Conservation (phyloP, 2,113 vertebrate genomes). For the Tautogolabrus adspersus region DNA sequence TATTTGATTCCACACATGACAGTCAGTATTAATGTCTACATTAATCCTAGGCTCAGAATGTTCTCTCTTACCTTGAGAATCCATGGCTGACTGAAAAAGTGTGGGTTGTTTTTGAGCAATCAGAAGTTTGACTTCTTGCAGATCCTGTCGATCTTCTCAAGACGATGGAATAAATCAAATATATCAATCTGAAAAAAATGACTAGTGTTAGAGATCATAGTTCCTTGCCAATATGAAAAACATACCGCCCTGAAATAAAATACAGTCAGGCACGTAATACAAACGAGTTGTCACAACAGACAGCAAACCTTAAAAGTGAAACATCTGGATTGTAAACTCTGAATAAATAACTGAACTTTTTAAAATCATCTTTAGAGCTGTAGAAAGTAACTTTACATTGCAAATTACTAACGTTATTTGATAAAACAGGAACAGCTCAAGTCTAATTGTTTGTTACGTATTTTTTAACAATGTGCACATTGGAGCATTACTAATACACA, state of each 20-base stretch:
- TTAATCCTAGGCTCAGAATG: no score
- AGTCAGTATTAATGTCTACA: no score
- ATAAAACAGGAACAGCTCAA: not conserved
- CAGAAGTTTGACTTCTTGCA: not conserved
- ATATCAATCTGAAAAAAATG: not conserved
- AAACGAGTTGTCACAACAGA: no score
- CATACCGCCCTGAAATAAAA: no score
- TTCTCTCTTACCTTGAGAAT: constrained; percentile 56
- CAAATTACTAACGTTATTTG: not conserved
- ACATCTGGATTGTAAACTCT: no score
- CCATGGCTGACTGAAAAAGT: constrained; percentile 43
- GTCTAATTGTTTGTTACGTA: no score
- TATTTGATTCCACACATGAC: no score
- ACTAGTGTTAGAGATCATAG: no score
- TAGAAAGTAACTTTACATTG: not conserved
- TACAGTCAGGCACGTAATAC: no score
- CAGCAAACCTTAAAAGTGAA: no score
- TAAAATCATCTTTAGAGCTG: not conserved
- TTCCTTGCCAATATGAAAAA: no score
- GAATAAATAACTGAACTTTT: no score
- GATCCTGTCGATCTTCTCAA: not conserved
- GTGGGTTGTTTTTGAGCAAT: not conserved
- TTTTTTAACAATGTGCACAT: not conserved
- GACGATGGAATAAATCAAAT: not conserved
- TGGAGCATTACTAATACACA: not conserved